Conservation (phyloP, 2,888 invertebrate genomes). For the Chrysina gloriosa region DNA sequence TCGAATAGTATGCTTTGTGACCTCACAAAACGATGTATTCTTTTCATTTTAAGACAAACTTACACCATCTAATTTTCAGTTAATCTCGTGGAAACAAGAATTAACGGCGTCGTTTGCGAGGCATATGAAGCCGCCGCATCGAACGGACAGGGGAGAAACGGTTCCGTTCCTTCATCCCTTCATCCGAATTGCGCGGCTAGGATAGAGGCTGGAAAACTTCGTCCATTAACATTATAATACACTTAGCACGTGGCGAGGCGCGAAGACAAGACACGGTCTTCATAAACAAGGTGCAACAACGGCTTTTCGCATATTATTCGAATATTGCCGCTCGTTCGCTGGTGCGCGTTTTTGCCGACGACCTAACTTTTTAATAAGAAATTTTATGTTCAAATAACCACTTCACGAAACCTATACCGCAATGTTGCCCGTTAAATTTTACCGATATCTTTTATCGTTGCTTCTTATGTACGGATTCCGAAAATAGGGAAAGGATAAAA, state of each 20-base stretch:
- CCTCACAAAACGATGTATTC: constrained; percentile 62
- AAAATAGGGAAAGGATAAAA: neutral
- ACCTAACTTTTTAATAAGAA: constrained; percentile 43
- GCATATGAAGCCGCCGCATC: constrained; percentile 61
- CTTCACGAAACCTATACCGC: constrained; percentile 36
- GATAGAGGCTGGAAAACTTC: constrained; percentile 62
- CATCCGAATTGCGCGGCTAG: constrained; percentile 54
- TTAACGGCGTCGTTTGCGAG: constrained; percentile 66
- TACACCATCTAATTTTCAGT: constrained; percentile 67
- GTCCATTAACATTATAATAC: constrained; percentile 65
- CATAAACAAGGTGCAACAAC: constrained; percentile 53
- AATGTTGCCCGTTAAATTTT: constrained; percentile 32
- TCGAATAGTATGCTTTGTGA: constrained; percentile 60
- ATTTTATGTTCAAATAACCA: constrained; percentile 40
- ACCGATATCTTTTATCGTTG: neutral
- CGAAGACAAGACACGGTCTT: constrained; percentile 50
- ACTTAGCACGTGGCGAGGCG: constrained; percentile 63
- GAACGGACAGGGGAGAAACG: constrained; percentile 23
- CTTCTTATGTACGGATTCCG: neutral
- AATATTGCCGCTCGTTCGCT: constrained; percentile 36
- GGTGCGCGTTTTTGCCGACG: constrained; percentile 22
- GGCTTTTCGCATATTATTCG: constrained; percentile 53
- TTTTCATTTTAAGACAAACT: constrained; percentile 65
- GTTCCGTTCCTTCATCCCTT: constrained; percentile 51
- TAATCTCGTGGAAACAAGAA: constrained; percentile 66